Conservation (phyloP, 1,140 invertebrate genomes). For the Drosophila mayri region DNA sequence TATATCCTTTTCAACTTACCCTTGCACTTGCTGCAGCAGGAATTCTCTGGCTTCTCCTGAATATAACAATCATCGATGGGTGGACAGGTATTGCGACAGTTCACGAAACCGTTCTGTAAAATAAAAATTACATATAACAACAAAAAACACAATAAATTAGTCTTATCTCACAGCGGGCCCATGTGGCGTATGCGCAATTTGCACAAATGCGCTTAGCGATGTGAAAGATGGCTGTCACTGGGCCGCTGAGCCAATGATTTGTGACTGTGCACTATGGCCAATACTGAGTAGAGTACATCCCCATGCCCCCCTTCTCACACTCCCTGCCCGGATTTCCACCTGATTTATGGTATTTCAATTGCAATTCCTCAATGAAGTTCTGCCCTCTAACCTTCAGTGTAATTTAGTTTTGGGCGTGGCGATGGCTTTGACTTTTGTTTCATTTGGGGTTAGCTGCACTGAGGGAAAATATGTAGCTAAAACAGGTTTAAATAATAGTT, state of each 20-base stretch:
- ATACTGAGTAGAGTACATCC: neutral
- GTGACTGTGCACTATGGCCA: conserved; percentile 9
- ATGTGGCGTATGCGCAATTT: conserved; percentile 64
- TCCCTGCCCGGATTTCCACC: neutral
- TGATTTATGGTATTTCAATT: conserved; percentile 30
- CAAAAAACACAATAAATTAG: conserved; percentile 25
- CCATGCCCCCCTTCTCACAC: neutral
- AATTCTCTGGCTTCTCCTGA: conserved; percentile 86
- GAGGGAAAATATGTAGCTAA: neutral
- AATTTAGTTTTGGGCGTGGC: conserved; percentile 33
- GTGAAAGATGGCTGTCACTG: conserved; percentile 62
- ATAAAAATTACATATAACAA: neutral
- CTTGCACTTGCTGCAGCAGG: conserved; percentile 90
- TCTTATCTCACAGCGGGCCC: conserved; percentile 10
- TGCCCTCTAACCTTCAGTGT: conserved; percentile 37
- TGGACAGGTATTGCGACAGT: conserved; percentile 89
- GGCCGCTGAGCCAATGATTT: conserved; percentile 47
- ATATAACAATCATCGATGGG: conserved; percentile 89
- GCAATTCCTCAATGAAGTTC: conserved; percentile 37
- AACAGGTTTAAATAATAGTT: neutral
- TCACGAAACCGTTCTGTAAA: conserved; percentile 90
- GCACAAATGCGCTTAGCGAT: conserved; percentile 45
- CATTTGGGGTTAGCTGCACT: conserved; percentile 21
- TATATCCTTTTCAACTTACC: conserved; percentile 85
- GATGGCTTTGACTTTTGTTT: conserved; percentile 21